Evolutionary conservation across 2,113 vertebrate species (phyloP), one percentile per base, ranked within the genome.

Genomic region (Stigmatopora argus): DNA sequence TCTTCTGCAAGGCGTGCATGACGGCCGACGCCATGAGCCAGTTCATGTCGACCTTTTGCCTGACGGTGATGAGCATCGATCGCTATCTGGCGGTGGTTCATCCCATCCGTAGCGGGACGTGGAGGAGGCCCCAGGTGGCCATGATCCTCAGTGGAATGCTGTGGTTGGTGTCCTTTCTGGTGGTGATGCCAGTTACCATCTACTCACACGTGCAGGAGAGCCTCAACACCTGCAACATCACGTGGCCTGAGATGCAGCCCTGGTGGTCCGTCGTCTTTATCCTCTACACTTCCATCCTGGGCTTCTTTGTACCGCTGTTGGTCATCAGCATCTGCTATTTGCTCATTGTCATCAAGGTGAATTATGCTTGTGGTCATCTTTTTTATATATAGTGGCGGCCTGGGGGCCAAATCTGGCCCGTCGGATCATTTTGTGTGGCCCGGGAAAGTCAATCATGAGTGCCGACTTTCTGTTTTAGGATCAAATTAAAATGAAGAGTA

Each of bases 51-150:
- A 93, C 93, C 77, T 97, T 96, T 76, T 96, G 93, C 76, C 87
- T 98, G 84, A 97, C 92, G 0, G 87, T 97, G 75, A 97, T 98
- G 96, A 97, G 94, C 72, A 92, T 96, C 9, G 96, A 98, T 61
- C 94, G 95, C 38, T 98, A 96, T 79, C 82, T 98, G 67, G 95
- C 95, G 0, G 92, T 98, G 34, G 95, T 96, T 57, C 95, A 95
- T 70, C 95, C 95, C 1, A 89, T 97, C 46, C 92, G 91, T 38
- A 94, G 93, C 0, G 78, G 88, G 49, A 92, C 85, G 31, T 97
- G 94, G 95, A 82, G 96, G 2, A 89, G 90, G 0, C 94, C 93
- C 0, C 81, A 82, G 31, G 88, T 94, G 73, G 95, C 94, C 75
- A 96, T 91, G 78, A 57, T 94, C 44, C 90, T 92, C 49, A 96